phyloP scores from a whole-genome alignment of 2,888 invertebrate species.

The Polydrusus tereticollis region DNA sequence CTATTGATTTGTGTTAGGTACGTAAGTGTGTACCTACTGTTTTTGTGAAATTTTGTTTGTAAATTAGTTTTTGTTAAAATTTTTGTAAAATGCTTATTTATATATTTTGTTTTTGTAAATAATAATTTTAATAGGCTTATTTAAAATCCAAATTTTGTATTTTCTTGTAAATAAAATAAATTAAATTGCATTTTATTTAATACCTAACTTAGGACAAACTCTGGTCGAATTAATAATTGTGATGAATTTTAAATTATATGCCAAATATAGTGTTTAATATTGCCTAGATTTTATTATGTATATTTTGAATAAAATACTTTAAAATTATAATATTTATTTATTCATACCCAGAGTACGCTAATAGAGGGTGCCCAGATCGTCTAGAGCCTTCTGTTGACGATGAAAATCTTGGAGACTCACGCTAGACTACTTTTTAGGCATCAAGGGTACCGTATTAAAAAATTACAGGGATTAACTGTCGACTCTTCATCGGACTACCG shows the following conservation, averaged over 20 bases:
- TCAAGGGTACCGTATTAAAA: too few relatives aligned
- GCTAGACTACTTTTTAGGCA: too few relatives aligned
- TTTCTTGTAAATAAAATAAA: constrained; percentile 20
- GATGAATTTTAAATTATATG: constrained; percentile 66
- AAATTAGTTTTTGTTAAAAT: constrained; percentile 38
- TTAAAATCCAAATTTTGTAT: not conserved
- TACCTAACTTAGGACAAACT: constrained; percentile 52
- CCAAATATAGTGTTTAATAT: constrained; percentile 66
- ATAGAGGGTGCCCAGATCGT: too few relatives aligned
- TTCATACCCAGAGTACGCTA: not conserved
- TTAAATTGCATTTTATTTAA: constrained; percentile 4
- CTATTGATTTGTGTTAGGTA: too few relatives aligned
- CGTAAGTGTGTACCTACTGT: too few relatives aligned
- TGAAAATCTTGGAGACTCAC: too few relatives aligned
- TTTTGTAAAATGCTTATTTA: constrained; percentile 8
- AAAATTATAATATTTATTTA: not conserved
- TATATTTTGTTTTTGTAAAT: constrained; percentile 1
- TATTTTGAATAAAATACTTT: constrained; percentile 67
- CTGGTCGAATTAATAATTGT: constrained; percentile 68
- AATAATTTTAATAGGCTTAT: not conserved
- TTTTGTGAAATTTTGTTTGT: too few relatives aligned
- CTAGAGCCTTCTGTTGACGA: too few relatives aligned
- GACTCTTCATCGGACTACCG: too few relatives aligned
- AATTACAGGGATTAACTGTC: too few relatives aligned
- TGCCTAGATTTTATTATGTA: constrained; percentile 68